phyloP scores from a whole-genome alignment of 2,888 invertebrate species.

The Myopa testacea region DNA sequence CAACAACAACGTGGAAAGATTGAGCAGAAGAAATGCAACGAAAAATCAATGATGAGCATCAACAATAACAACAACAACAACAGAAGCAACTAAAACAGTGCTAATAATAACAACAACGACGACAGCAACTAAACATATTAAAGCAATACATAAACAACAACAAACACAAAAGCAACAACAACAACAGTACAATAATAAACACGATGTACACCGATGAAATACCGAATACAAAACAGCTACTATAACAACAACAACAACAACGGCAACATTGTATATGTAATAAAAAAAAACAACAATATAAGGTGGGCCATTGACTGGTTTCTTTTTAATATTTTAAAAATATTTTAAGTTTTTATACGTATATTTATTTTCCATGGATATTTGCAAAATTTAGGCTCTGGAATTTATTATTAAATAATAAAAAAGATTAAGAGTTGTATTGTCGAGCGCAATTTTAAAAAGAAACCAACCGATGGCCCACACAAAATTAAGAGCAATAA shows the following conservation, averaged over 20 bases:
- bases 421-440: too few species aligned
- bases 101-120: background rate
- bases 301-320: too few species aligned
- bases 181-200: background rate
- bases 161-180: background rate
- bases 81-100: background rate
- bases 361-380: too few species aligned
- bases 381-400: too few species aligned
- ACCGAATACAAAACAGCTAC: background rate
- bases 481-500: too few species aligned
- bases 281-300: too few species aligned
- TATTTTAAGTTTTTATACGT: too few species aligned
- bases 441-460: too few species aligned
- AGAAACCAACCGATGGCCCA: too few species aligned
- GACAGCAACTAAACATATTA: slow-evolving; percentile 18
- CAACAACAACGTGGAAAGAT: background rate
- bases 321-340: too few species aligned
- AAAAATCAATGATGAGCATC: background rate
- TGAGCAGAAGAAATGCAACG: background rate
- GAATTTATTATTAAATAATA: too few species aligned
- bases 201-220: background rate
- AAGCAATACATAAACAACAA: background rate
- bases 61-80: background rate
- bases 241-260: background rate
- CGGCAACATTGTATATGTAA: background rate